Evolutionary conservation across 2,888 invertebrate genomes (phyloP), one percentile per base, ranked within the genome.

Genomic region (Drosophila maculinotata): DNA sequence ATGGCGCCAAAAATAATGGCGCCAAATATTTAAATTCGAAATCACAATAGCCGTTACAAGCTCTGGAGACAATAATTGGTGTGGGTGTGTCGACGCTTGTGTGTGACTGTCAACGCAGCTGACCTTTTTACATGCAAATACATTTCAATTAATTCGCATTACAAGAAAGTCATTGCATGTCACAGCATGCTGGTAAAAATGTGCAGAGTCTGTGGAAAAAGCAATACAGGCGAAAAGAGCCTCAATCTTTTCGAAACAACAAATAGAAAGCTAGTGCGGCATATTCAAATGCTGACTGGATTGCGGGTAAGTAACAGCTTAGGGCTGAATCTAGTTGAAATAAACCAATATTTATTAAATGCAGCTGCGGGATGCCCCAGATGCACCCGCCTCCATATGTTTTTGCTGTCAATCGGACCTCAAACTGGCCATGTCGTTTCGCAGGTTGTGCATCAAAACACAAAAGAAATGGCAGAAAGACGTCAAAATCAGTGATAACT

Each of bases 401-500:
- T 54, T 49, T 5, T 58, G 80, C 48, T 86, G 79, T 33, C 77
- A 80, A 41, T 53, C 80, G 23, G 80, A 86, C 26, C 69, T 80
- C 1, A 69, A 67, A 47, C 31, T 42, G n/a, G 59, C 59, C 4
- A 51, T 80, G 49, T 54, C 84, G 0, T 80, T 80, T 39, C 73
- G 84, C 0, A 67, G 48, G 14, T 53, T 80, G 1, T 83, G 74
- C 28, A 52, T 76, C 0, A 80, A 86, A 25, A 65, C 64, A 1
- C 78, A 80, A 42, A 76, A 56, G n/a, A 73, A 51, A 33, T 86
- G 84, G 70, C 52, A 44, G 8, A 1, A 12, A n/a, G n/a, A n/a
- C n/a, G n/a, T 30, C 9, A 28, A 42, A 26, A n/a, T n/a, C 1
- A 25, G 41, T 2, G 41, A 47, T 2, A 45, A 64, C 3, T 60